A percentile compares a stretch with the other conserved stretches of the same genome.
These are phyloP conservation scores for Limnephilus lunatus DNA, from an alignment of 2,888 invertebrate species.

Conservation along the genomic window DNA sequence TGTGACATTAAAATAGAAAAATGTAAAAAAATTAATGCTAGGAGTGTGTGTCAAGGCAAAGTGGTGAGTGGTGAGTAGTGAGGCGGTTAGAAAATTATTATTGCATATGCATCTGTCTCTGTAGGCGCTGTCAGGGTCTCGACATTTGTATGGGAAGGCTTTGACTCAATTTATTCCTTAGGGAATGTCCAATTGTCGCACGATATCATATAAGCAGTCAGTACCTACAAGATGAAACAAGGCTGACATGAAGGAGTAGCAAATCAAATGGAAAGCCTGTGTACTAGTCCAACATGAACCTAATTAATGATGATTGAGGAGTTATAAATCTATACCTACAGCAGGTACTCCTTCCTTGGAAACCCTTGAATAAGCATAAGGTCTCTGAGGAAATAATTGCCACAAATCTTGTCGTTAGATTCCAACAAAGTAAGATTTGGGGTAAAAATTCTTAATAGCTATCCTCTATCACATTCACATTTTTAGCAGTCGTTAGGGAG, in stretches of 20 bases:
- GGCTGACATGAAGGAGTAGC: neutral
- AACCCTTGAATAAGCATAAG: neutral
- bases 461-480: neutral
- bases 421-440: neutral
- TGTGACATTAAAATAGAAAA: too few species aligned
- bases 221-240: neutral
- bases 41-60: too few species aligned
- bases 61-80: too few species aligned
- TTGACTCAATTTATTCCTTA: neutral
- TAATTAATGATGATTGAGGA: neutral
- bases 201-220: neutral
- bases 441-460: neutral
- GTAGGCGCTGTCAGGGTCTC: neutral
- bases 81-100: neutral
- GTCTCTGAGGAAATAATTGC: neutral
- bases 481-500: neutral
- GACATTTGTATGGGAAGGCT: neutral
- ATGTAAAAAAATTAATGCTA: too few species aligned
- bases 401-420: neutral
- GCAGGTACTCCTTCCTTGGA: neutral
- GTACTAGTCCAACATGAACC: neutral
- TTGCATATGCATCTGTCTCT: neutral
- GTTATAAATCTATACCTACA: neutral
- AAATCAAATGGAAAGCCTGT: neutral
- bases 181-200: neutral